Evolutionary conservation across 2,113 vertebrate genomes (phyloP).

Genomic region (Lota lota): DNA sequence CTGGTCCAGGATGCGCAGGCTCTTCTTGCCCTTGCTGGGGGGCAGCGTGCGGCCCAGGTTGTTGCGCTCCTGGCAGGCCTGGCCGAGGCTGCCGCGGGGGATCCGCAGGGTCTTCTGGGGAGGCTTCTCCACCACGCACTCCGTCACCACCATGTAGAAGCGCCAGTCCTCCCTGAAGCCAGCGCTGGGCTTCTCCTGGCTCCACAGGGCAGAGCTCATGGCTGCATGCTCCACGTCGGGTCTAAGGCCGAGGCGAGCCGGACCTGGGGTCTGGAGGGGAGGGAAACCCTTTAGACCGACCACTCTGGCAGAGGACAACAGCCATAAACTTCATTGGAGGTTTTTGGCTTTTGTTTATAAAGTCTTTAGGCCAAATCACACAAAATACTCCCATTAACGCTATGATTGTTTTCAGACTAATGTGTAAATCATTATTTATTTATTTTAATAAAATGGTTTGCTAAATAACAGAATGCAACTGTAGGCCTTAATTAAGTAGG

Average conservation of each 20-base stretch:
- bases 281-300: background rate
- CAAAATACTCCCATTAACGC: no score
- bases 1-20: slow-evolving; percentile 91
- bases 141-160: slow-evolving; percentile 93
- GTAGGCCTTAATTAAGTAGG: no score
- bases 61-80: slow-evolving; percentile 90
- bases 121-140: slow-evolving; percentile 90
- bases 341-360: no score
- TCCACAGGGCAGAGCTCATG: slow-evolving; percentile 95
- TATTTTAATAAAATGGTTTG: no score
- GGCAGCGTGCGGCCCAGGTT: slow-evolving; percentile 84
- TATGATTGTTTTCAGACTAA: no score
- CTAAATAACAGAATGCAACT: no score
- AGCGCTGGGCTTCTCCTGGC: slow-evolving; percentile 90
- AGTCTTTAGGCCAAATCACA: no score
- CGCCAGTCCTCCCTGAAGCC: slow-evolving; percentile 90
- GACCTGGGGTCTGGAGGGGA: slow-evolving; percentile 39
- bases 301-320: background rate
- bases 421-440: no score
- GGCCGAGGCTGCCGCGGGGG: slow-evolving; percentile 91
- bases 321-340: no score
- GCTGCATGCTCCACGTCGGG: slow-evolving; percentile 69
- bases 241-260: slow-evolving; percentile 59
- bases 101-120: slow-evolving; percentile 90
- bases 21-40: slow-evolving; percentile 90